phyloP scores from a whole-genome alignment of 2,113 vertebrate genomes.

The Sylvilagus bachmani region DNA sequence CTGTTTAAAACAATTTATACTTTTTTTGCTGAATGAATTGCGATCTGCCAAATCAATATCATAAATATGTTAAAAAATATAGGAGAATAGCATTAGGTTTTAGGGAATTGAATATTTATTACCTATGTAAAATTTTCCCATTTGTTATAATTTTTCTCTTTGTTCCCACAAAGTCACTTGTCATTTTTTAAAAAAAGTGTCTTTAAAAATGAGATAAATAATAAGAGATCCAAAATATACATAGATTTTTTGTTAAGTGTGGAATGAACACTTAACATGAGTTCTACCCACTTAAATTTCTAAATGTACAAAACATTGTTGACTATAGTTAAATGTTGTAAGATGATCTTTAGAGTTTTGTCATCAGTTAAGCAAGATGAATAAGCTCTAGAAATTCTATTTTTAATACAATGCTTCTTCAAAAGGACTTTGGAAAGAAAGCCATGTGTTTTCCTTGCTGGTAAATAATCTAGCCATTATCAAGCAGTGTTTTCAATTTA shows the following conservation, averaged over 20 bases:
- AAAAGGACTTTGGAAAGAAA: slow-evolving; percentile 21
- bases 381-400: not conserved
- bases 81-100: not conserved
- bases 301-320: not conserved
- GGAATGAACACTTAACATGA: not conserved
- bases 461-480: slow-evolving; percentile 26
- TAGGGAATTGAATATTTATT: not conserved
- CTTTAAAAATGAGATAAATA: slow-evolving; percentile 9
- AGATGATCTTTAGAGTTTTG: not conserved
- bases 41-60: not conserved
- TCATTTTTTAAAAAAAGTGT: not conserved
- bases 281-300: not conserved
- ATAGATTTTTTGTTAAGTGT: not conserved
- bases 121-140: not conserved
- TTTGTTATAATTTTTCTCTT: slow-evolving; percentile 29
- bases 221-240: not conserved
- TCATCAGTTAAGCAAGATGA: not conserved
- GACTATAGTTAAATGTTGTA: not conserved
- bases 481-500: slow-evolving; percentile 11
- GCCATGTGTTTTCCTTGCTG: not conserved
- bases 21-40: not conserved
- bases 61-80: slow-evolving; percentile 27
- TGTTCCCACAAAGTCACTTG: not conserved
- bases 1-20: not conserved
- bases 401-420: slow-evolving; percentile 12